Evolutionary conservation across 2,888 invertebrate species (phyloP), one percentile per base, ranked within the genome.

Genomic region (Lochmaea crataegi): DNA sequence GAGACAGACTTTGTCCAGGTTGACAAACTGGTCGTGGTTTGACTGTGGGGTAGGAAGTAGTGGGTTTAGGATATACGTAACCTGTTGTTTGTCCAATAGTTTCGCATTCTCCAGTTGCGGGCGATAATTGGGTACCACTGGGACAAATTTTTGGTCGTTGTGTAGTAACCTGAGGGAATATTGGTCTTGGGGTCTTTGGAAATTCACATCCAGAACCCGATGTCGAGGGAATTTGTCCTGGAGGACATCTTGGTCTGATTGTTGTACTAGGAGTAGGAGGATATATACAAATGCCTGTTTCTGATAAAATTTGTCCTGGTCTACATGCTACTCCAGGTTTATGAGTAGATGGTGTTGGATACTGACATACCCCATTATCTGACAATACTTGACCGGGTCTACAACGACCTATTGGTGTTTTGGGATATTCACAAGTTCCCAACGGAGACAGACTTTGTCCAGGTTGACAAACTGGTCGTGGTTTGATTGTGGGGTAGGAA

Each of bases 171-270:
- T 41, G 2, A 42, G 66, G 22, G 5, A 41, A 61, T 32, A 42
- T 69, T 5, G 74, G 58, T 11, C 18, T 58, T 26, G 48, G n/a
- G 18, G 53, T 53, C 14, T 65, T 53, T 16, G 70, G 68, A 41
- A 70, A 51, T 57, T 65, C 58, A 74, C 80, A 80, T 7, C 11
- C 41, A 12, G 57, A 56, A 41, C 26, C 16, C 14, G 67, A 16
- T 10, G 22, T 12, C 3, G 57, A 58, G 65, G 73, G 26, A 53
- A 64, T 65, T 71, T 74, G 74, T n/a, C 77, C 87, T 85, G 78
- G 87, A 85, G 76, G 86, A 87, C 64, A 87, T 42, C 41, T 38
- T 82, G 86, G 86, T 84, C 83, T 80, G 18, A 73, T 72, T 60
- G 57, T 72, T 32, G 65, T 69, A 60, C 63, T 60, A 12, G 75